These are phyloP conservation scores for Chaetura pelagica DNA, from an alignment of 2,113 vertebrate species.

Conservation along the genomic window DNA sequence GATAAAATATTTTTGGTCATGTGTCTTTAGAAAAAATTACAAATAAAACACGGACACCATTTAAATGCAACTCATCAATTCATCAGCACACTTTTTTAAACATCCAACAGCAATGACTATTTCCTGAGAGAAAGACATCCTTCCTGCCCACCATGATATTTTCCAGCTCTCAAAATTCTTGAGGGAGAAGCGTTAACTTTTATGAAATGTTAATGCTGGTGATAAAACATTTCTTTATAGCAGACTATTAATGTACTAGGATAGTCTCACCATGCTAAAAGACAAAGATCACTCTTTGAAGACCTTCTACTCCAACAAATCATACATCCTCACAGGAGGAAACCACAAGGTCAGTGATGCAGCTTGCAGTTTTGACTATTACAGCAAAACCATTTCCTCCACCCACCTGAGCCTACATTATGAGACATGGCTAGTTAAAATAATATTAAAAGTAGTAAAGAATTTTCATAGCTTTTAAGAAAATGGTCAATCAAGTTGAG, in stretches of 20 bases:
- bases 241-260: not conserved
- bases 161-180: slow-evolving; percentile 6
- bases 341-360: not conserved
- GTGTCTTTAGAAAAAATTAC: not conserved
- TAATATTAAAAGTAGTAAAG: not conserved
- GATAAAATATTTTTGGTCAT: not conserved
- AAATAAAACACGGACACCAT: not conserved
- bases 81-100: not conserved
- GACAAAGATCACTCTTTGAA: not conserved
- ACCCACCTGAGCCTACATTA: not conserved
- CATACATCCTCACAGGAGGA: not conserved
- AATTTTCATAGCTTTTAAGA: not conserved
- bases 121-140: not conserved
- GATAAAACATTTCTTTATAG: not conserved
- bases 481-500: not conserved
- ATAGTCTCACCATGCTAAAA: not conserved
- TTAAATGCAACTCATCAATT: not conserved
- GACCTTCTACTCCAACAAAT: not conserved
- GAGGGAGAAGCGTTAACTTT: not conserved
- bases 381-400: not conserved
- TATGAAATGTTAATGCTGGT: not conserved
- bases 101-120: not conserved
- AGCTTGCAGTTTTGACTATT: not conserved
- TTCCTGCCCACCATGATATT: not conserved
- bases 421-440: not conserved